Evolutionary conservation across 2,113 vertebrate species (phyloP), one percentile per base, ranked within the genome.

Genomic region (Todiramphus saurophagus): DNA sequence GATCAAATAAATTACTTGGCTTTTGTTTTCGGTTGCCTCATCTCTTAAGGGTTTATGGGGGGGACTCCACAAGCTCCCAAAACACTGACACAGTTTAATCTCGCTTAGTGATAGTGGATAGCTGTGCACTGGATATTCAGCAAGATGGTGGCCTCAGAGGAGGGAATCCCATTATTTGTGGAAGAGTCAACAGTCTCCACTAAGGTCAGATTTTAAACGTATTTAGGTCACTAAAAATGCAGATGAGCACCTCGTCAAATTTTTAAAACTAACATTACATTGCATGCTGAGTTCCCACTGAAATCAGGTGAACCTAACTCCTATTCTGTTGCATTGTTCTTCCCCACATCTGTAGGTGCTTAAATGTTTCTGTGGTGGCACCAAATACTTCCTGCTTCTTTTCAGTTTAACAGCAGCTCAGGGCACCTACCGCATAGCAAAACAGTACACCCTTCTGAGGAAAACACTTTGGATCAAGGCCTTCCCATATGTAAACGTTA

Each of bases 1-100:
- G 96, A 96, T 69, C 90, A 96, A 94, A 78, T 82, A 89, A 92
- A 92, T 82, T 87, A 44, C 44, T 78, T 64, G 30, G 21, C 37
- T 84, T 94, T 92, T 46, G 64, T 72, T 94, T 94, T 43, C 86
- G 50, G 39, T 69, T 79, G 56, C 35, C 76, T 69, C 46, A 81
- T 90, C 63, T 87, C 73, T 48, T 60, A 70, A 72, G 35, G 37
- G 30, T 86, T 92, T 92, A 15, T 37, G 39, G 33, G 37, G 37
- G 37, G 60, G 21, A 7, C 53, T 93, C 58, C 56, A 64, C 16
- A 39, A 55, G 24, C 73, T 70, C 68, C 35, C 43, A 58, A 67
- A 87, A 81, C 41, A 68, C 83, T 69, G 79, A 31, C 30, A 25
- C 5, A 28, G 13, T 41, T 93, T 90, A 58, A 75, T 81, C 30